phyloP scores from a whole-genome alignment of 1,140 invertebrate genomes.

The Amphibalanus amphitrite region DNA sequence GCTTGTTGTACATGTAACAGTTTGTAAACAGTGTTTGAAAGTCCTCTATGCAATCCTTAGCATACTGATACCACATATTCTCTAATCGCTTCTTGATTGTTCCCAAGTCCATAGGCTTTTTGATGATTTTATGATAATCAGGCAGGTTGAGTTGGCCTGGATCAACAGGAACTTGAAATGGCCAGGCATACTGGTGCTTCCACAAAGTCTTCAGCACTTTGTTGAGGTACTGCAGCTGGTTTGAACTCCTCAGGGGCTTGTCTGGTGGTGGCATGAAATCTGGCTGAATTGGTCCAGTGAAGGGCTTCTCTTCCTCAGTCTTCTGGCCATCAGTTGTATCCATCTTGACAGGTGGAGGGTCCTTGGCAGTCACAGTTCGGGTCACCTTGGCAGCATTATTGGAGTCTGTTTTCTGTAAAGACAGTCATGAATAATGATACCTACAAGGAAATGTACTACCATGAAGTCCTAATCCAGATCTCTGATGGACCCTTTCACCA shows the following conservation, averaged over 20 bases:
- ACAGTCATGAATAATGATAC: too few relatives aligned
- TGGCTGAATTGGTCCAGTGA: constrained; percentile 38
- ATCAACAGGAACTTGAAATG: constrained; percentile 93
- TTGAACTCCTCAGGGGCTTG: constrained; percentile 70
- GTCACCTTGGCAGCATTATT: too few relatives aligned
- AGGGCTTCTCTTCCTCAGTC: not conserved
- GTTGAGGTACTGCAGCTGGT: constrained; percentile 89
- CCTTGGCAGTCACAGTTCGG: too few relatives aligned
- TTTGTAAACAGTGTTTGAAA: constrained; percentile 99
- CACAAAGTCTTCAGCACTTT: constrained; percentile 87
- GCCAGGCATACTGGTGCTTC: constrained; percentile 98
- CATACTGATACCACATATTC: constrained; percentile 89
- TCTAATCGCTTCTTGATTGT: constrained; percentile 96
- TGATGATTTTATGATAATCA: constrained; percentile 97
- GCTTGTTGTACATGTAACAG: constrained; percentile 98
- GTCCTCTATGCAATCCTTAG: constrained; percentile 92
- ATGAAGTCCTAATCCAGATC: too few relatives aligned
- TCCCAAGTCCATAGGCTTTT: constrained; percentile 87
- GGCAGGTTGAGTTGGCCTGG: constrained; percentile 88
- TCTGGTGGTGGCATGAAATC: constrained; percentile 52
- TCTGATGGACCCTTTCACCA: too few relatives aligned
- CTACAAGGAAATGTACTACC: too few relatives aligned
- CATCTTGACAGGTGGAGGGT: too few relatives aligned
- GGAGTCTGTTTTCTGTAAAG: too few relatives aligned
- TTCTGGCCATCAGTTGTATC: too few relatives aligned